Evolutionary conservation across 2,113 vertebrate species (phyloP), one percentile per base, ranked within the genome.

Genomic region (Phalacrocorax pelagicus): DNA sequence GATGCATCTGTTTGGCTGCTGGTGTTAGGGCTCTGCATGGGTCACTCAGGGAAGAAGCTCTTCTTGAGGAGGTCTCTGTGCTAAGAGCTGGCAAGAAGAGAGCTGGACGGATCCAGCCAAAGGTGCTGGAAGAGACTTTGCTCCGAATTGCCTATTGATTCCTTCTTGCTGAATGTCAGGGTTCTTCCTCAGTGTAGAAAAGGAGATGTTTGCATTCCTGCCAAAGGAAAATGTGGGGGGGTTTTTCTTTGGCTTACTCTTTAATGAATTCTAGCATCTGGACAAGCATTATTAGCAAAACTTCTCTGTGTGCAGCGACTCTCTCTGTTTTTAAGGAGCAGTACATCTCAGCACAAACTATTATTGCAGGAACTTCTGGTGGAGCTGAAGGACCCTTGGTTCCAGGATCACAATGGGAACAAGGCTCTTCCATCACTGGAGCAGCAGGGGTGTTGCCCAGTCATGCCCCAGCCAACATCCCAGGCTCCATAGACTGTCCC

Each of bases 11-110:
- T 49, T 36, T 3, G 6, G 69, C 86, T 84, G 69, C 88, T 86
- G 80, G 36, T 1, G 0, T n/a, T 63, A 26, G 54, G 44, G 49
- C 10, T 85, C 23, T 49, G 15, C 0, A 0, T 57, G 46, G 62
- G 46, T 92, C 49, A 6, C n/a, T 81, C 55, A 5, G 46, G 58
- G 26, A 63, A 63, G 73, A 55, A 74, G 26, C 29, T 83, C 30
- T 81, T 81, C 46, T 77, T 36, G 30, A 36, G 36, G 46, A 74
- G 5, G 6, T 67, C 15, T 63, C 42, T 74, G 47, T 78, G 59
- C 59, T 38, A n/a, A 66, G 44, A 66, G 63, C 67, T 94, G 93
- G 71, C 40, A 63, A 57, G 55, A 55, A 62, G 44, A 19, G 29
- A 38, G 7, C 11, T 63, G 47, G 30, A 61, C 3, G 9, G 46